Base-by-base conservation (phyloP, 2,797 vertebrate species). In the Mus spretus region DNA sequence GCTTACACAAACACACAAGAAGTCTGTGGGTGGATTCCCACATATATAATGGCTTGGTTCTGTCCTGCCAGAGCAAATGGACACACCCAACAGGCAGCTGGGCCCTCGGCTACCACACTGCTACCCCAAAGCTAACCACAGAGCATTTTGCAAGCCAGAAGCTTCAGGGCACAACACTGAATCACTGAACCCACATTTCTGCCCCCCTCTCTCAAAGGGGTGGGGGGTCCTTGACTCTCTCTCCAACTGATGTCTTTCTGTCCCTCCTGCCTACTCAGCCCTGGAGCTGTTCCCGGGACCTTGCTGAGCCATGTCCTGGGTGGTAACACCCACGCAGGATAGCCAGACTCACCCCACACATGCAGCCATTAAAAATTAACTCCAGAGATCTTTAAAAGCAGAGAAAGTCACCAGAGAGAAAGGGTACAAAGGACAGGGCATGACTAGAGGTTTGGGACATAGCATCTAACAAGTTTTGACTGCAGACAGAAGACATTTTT, bases 381-480 rank as follows among this genome's bases (percentile, higher is more conserved):
- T 94, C 6, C 0, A 7, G 47, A 80, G 40, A 47, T 89, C 84
- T 82, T n/a, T 15, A 72, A 44, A 77, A 59, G 53, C 53, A 75
- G 86, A 75, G 86, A 89, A 94, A 94, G 74, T 77, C 65, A 55
- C 57, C 74, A 53, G 89, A 90, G 65, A 94, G 83, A 85, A 85
- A n/a, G 31, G 55, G 88, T 92, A 47, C 53, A 81, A 90, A 95
- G 94, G 96, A 47, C 34, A 84, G 83, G 87, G 83, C 2, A 2
- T 67, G 81, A 74, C 74, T 37, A 63, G 63, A 22, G 80, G 84
- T 74, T 72, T 47, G 34, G 55, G 31, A 72, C 44, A 86, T 26
- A 17, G 14, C 88, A 91, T 78, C 63, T 87, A 91, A 93, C 92
- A 89, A 93, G 50, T 89, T 90, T 94, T n/a, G 81, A 96, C 90